Evolutionary conservation across 2,113 vertebrate species (phyloP).

Genomic region (Dicerorhinus sumatrensis): DNA sequence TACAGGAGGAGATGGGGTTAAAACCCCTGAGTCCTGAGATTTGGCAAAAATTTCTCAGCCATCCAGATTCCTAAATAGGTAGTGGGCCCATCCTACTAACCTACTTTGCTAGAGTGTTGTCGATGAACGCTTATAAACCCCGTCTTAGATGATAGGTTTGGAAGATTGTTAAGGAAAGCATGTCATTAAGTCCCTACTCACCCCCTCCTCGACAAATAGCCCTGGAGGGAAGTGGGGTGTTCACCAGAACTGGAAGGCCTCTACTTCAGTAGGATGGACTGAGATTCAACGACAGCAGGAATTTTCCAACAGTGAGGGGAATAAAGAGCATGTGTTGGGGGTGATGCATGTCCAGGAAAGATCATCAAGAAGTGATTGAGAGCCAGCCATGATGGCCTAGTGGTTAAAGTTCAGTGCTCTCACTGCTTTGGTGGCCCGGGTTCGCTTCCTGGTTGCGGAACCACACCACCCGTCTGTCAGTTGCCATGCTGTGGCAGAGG

Average conservation of each 20-base stretch:
- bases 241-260: slow-evolving; percentile 61
- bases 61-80: slow-evolving; percentile 60
- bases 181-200: slow-evolving; percentile 81
- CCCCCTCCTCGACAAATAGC: slow-evolving; percentile 67
- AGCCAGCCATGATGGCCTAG: no score
- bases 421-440: no score
- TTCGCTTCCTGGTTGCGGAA: no score
- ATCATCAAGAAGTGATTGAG: neutral
- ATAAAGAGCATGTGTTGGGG: neutral
- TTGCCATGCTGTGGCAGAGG: no score
- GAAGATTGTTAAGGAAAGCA: slow-evolving; percentile 75
- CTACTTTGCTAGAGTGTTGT: slow-evolving; percentile 78
- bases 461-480: no score
- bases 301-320: neutral
- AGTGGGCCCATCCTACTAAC: slow-evolving; percentile 77
- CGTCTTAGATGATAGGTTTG: slow-evolving; percentile 80
- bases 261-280: slow-evolving; percentile 10
- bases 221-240: slow-evolving; percentile 69
- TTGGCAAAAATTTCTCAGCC: slow-evolving; percentile 37
- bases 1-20: neutral
- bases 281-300: slow-evolving; percentile 17
- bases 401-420: no score
- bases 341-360: neutral
- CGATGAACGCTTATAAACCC: slow-evolving; percentile 81
- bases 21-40: neutral